These are phyloP conservation scores for Drosophila saltans DNA, from an alignment of 1,140 invertebrate species.

Conservation along the genomic window DNA sequence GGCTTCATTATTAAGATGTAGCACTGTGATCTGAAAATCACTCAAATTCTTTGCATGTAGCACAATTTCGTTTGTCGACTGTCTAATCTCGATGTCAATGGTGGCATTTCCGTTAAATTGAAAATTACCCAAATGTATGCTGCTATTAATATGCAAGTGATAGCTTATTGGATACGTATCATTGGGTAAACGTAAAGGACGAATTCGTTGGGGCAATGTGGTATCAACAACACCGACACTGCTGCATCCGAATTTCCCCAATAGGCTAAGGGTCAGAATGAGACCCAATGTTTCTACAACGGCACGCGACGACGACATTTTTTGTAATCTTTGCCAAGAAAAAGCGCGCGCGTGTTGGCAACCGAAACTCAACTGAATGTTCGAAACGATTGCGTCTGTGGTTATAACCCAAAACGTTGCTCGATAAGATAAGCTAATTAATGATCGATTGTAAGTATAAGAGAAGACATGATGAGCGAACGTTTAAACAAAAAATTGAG, in stretches of 20 bases:
- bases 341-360: conserved; percentile 53
- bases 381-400: conserved; percentile 22
- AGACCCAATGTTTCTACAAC: conserved; percentile 12
- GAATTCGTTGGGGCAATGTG: conserved; percentile 9
- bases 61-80: conserved; percentile 83
- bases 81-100: conserved; percentile 84
- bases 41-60: conserved; percentile 84
- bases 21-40: conserved; percentile 64
- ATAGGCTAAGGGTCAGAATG: conserved; percentile 27
- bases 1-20: conserved; percentile 31
- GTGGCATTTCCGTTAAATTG: conserved; percentile 86
- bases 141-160: conserved; percentile 86
- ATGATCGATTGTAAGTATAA: conserved; percentile 53
- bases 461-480: conserved; percentile 16
- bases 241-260: neutral
- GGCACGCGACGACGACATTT: conserved; percentile 18
- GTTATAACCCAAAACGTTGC: conserved; percentile 44
- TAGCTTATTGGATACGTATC: conserved; percentile 86
- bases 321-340: conserved; percentile 32
- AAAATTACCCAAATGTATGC: conserved; percentile 84
- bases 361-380: conserved; percentile 65
- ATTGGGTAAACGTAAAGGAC: conserved; percentile 85
- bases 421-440: conserved; percentile 70
- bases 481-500: conserved; percentile 1
- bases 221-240: neutral